Conservation (phyloP, 2,797 vertebrate genomes). For the Nyctibius grandis region DNA sequence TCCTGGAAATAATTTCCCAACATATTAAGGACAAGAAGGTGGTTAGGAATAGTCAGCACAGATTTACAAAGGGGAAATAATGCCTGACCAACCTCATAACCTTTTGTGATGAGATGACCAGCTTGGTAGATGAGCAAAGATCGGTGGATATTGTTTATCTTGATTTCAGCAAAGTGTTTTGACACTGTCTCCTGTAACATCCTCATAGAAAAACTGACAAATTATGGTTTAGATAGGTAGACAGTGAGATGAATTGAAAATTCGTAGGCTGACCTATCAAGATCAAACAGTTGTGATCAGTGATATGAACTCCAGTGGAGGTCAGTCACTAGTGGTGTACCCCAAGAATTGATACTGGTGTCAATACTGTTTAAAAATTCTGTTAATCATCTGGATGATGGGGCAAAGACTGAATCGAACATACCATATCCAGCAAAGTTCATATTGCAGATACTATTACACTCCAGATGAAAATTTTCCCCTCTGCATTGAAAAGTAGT, state of each 20-base stretch:
- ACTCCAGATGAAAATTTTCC: background rate
- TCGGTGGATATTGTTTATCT: background rate
- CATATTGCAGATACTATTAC: background rate
- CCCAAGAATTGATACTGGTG: background rate
- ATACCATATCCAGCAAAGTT: background rate
- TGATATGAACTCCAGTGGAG: background rate
- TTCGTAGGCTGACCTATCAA: background rate
- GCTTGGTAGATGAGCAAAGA: background rate
- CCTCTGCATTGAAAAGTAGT: background rate
- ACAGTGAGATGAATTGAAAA: background rate
- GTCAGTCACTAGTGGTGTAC: background rate
- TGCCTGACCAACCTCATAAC: background rate
- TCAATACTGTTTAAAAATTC: background rate
- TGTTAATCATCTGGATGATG: background rate
- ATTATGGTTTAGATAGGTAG: background rate
- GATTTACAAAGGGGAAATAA: background rate
- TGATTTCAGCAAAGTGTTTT: background rate
- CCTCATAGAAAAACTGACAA: background rate
- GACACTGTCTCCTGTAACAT: background rate
- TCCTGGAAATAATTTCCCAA: background rate
- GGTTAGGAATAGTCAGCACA: background rate
- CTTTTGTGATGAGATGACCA: background rate
- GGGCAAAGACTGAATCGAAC: background rate
- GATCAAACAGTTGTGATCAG: background rate
- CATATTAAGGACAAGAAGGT: background rate